These are phyloP conservation scores for Phymatocera aterrima DNA, from an alignment of 2,888 invertebrate genomes.

Conservation along the genomic window DNA sequence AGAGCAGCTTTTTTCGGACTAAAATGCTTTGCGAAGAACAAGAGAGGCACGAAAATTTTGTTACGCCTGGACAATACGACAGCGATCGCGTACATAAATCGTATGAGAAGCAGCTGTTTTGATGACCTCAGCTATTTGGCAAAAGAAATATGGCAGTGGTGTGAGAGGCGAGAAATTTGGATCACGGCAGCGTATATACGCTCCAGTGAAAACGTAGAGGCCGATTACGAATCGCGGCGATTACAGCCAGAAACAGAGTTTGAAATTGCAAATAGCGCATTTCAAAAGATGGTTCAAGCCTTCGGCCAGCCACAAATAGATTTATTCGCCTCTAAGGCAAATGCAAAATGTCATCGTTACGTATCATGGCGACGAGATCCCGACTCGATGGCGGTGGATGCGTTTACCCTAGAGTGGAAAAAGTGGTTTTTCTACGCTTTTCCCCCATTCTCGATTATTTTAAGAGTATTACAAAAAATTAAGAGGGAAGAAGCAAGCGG, in stretches of 20 bases:
- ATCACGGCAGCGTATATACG: constrained; percentile 42
- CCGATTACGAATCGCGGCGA: constrained; percentile 51
- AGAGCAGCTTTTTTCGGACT: constrained; percentile 33
- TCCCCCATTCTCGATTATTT: constrained; percentile 52
- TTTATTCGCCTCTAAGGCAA: constrained; percentile 52
- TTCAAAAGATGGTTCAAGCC: constrained; percentile 5
- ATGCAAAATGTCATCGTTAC: constrained; percentile 52
- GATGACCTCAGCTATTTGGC: constrained; percentile 27
- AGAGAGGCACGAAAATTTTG: neutral
- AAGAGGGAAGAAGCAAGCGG: constrained; percentile 57
- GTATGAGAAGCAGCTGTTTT: constrained; percentile 48
- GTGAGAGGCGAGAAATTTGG: constrained; percentile 47
- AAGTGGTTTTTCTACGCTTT: constrained; percentile 51
- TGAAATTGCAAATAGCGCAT: constrained; percentile 40
- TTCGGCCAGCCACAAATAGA: constrained; percentile 50
- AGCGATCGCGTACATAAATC: constrained; percentile 51
- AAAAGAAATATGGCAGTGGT: constrained; percentile 52
- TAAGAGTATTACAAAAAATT: constrained; percentile 58
- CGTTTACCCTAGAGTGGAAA: constrained; percentile 48
- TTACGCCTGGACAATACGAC: constrained; percentile 43
- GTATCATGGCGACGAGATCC: constrained; percentile 53
- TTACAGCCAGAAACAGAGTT: constrained; percentile 51
- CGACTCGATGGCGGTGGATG: constrained; percentile 49
- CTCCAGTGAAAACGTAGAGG: constrained; percentile 1
- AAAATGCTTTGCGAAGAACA: neutral